phyloP scores from a whole-genome alignment of 2,797 vertebrate genomes.

The Leptatherina wallacei region DNA sequence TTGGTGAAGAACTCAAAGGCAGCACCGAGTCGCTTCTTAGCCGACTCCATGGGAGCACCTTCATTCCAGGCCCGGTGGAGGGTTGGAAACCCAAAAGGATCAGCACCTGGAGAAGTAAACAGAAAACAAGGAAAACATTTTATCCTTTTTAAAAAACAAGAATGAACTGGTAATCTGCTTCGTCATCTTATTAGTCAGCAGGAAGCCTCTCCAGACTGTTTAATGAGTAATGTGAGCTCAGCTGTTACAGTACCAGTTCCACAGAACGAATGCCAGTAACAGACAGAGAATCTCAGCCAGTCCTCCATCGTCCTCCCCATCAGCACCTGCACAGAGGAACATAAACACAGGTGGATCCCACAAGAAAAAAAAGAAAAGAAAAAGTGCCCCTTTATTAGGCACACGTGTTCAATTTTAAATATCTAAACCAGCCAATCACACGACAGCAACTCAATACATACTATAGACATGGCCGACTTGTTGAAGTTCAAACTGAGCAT shows the following conservation, averaged over 20 bases:
- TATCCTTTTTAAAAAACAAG: too few relatives aligned
- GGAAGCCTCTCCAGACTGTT: background rate
- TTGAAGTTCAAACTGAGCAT: too few relatives aligned
- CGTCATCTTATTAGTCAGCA: background rate
- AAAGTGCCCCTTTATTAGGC: too few relatives aligned
- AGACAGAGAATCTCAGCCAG: slow-evolving; percentile 81
- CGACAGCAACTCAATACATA: too few relatives aligned
- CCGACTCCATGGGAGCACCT: slow-evolving; percentile 71
- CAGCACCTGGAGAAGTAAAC: slow-evolving; percentile 61
- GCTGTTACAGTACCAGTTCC: slow-evolving; percentile 65
- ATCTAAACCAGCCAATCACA: too few relatives aligned
- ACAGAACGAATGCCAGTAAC: slow-evolving; percentile 81
- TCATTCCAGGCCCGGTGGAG: slow-evolving; percentile 71
- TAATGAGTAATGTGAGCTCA: background rate
- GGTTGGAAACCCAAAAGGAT: slow-evolving; percentile 77
- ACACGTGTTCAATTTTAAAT: too few relatives aligned
- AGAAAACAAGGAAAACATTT: background rate
- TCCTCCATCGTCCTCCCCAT: slow-evolving; percentile 78
- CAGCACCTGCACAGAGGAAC: slow-evolving; percentile 65
- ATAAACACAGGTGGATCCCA: too few relatives aligned
- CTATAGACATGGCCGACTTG: too few relatives aligned
- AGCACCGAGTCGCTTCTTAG: slow-evolving; percentile 71
- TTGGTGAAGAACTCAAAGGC: slow-evolving; percentile 83
- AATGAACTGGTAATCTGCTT: background rate
- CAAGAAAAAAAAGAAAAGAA: background rate